Conservation (phyloP, 2,113 vertebrate species). For the Pelecanoides urinatrix region DNA sequence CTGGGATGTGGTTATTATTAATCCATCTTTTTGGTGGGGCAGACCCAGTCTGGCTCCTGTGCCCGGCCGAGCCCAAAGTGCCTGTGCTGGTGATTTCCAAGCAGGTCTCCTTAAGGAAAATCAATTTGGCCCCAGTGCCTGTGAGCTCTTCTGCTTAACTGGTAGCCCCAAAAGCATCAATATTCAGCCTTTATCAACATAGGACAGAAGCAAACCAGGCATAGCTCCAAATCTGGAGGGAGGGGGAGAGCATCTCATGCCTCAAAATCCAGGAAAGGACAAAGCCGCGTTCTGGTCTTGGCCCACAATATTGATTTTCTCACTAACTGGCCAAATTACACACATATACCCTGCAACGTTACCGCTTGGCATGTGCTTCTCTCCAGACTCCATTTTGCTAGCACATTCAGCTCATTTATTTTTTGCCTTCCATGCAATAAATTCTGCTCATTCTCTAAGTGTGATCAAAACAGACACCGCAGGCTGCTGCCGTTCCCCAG, state of each 20-base stretch:
- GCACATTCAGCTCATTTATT: background rate
- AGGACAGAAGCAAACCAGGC: background rate
- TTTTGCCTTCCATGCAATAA: background rate
- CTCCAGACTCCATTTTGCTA: background rate
- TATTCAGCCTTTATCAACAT: background rate
- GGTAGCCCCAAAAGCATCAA: background rate
- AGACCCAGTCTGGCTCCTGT: background rate
- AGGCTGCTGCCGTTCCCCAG: background rate
- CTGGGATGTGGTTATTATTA: background rate
- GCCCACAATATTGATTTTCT: background rate
- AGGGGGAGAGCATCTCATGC: background rate
- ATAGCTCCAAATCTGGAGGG: background rate
- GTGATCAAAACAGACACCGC: background rate
- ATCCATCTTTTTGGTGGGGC: background rate
- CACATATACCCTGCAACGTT: fast-evolving
- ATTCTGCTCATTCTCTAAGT: background rate
- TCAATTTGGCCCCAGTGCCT: background rate
- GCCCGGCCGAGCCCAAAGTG: background rate
- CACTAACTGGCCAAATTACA: background rate
- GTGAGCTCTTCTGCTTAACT: background rate
- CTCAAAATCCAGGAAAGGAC: background rate
- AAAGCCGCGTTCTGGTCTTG: fast-evolving
- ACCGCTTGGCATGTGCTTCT: background rate
- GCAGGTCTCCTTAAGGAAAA: background rate
- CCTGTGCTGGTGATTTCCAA: background rate